These are phyloP conservation scores for Stichodactyla mertensii DNA, from an alignment of 64 coral and sea anemone species.

Conservation along the genomic window DNA sequence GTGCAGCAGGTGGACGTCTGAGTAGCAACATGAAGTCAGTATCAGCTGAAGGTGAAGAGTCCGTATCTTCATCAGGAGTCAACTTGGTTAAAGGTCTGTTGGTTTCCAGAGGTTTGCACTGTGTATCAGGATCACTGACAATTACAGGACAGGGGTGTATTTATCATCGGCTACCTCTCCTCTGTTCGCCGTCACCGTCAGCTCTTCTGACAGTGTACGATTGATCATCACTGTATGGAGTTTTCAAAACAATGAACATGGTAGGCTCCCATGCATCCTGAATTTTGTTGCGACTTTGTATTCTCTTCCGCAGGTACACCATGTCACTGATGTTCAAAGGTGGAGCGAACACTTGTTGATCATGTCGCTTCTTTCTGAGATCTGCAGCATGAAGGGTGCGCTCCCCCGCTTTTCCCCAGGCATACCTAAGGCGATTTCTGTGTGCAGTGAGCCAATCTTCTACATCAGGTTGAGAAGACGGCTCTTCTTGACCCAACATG, in stretches of 20 bases:
- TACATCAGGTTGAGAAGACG: background rate
- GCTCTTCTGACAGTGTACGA: constrained; percentile 10
- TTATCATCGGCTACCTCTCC: background rate
- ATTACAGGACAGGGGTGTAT: constrained; percentile 30
- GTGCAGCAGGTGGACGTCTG: too few species aligned
- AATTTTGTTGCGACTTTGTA: constrained; percentile 32
- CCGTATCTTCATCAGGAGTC: too few species aligned
- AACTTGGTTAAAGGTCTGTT: too few species aligned
- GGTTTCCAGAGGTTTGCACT: too few species aligned
- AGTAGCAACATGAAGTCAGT: too few species aligned
- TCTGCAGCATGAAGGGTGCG: background rate
- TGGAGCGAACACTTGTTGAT: background rate
- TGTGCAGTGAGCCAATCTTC: constrained; percentile 9
- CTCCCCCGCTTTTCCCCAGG: too few species aligned
- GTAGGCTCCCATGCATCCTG: background rate
- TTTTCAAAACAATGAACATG: background rate
- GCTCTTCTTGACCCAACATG: too few species aligned
- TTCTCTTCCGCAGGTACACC: constrained; percentile 22
- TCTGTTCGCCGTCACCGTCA: constrained; percentile 12
- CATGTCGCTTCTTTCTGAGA: constrained; percentile 7
- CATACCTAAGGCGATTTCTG: background rate
- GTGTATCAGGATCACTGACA: too few species aligned
- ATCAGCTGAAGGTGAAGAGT: too few species aligned
- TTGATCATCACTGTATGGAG: background rate
- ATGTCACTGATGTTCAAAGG: background rate